These are phyloP conservation scores for Tortrix viridana DNA, from an alignment of 2,888 invertebrate species.

Conservation along the genomic window DNA sequence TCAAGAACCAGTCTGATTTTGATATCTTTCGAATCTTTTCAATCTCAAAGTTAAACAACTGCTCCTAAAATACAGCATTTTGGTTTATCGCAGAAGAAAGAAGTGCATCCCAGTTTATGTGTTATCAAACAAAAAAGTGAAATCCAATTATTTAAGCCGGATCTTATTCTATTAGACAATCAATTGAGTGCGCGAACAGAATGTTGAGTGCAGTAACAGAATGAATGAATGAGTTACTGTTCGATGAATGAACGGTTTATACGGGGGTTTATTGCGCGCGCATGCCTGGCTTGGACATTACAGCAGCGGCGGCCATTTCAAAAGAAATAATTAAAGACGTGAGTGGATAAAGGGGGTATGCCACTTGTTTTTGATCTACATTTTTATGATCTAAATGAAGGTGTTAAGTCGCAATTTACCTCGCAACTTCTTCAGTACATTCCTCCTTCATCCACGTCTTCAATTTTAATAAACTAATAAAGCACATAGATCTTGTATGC, in stretches of 20 bases:
- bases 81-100: neutral
- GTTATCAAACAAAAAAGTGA: conserved; percentile 6
- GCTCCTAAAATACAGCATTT: too few species aligned
- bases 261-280: conserved; percentile 24
- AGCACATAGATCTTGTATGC: too few species aligned
- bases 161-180: conserved; percentile 24
- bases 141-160: conserved; percentile 2
- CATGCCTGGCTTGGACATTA: conserved; percentile 17
- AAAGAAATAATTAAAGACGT: conserved; percentile 6
- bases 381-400: too few species aligned
- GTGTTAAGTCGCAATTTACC: too few species aligned
- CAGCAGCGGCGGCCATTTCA: neutral
- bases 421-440: too few species aligned
- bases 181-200: conserved; percentile 27
- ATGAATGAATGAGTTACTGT: conserved; percentile 29
- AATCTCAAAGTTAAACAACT: too few species aligned
- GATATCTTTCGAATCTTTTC: too few species aligned
- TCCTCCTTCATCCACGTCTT: neutral
- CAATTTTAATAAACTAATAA: neutral
- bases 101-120: neutral
- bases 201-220: conserved; percentile 16
- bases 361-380: too few species aligned
- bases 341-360: too few species aligned
- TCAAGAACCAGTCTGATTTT: too few species aligned
- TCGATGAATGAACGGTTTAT: conserved; percentile 34